Percentiles rank a stretch among this genome's conserved stretches.
Conservation (phyloP, 1,140 invertebrate species). For the Copidosoma floridanum region DNA sequence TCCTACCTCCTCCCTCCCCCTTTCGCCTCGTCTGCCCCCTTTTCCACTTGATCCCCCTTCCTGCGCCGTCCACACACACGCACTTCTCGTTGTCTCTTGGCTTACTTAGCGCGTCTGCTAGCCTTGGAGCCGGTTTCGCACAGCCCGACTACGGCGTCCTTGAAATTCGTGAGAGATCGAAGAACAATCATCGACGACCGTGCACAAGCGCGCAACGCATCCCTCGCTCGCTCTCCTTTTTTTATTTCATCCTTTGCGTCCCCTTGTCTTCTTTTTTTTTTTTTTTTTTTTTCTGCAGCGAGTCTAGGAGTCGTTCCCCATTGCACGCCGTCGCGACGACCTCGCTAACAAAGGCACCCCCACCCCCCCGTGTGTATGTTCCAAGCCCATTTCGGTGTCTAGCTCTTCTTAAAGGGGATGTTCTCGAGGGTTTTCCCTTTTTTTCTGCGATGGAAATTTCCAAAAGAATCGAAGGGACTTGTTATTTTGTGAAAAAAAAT, state of each 20-base stretch:
- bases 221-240: not conserved
- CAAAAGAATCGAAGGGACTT: too few relatives aligned
- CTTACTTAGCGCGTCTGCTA: slow-evolving; percentile 34
- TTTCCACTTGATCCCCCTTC: not conserved
- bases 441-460: too few relatives aligned
- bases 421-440: too few relatives aligned
- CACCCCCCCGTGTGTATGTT: too few relatives aligned
- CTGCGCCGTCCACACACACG: too few relatives aligned
- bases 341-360: too few relatives aligned
- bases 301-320: too few relatives aligned
- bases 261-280: not conserved
- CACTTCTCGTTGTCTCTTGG: slow-evolving; percentile 23
- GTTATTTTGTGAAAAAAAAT: too few relatives aligned
- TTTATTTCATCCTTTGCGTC: not conserved
- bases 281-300: slow-evolving; percentile 29
- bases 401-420: too few relatives aligned
- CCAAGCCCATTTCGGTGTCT: too few relatives aligned
- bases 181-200: slow-evolving; percentile 45
- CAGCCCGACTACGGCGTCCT: slow-evolving; percentile 54
- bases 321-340: too few relatives aligned
- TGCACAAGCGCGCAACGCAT: slow-evolving; percentile 9
- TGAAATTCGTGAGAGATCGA: slow-evolving; percentile 54
- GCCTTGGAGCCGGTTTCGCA: slow-evolving; percentile 48
- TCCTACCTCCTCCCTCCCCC: not conserved
- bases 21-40: not conserved